These are phyloP conservation scores for Toxonevra muliebris DNA, from an alignment of 2,888 invertebrate genomes.

Conservation along the genomic window DNA sequence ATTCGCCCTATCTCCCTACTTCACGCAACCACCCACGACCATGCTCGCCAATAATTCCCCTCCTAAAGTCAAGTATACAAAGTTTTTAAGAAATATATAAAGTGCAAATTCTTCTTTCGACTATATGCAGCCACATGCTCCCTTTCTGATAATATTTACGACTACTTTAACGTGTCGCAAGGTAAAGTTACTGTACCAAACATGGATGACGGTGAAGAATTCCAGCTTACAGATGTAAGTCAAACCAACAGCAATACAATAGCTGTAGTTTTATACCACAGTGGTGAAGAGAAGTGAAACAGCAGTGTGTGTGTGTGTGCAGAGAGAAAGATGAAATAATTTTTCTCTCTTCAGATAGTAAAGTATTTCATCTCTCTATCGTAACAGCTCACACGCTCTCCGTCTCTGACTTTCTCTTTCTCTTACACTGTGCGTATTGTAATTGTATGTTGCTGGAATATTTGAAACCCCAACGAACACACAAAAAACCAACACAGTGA, in stretches of 20 bases:
- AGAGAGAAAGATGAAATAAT: too few relatives aligned
- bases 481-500: too few relatives aligned
- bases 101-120: constrained; percentile 36
- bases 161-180: constrained; percentile 95
- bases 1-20: background rate
- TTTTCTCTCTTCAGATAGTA: too few relatives aligned
- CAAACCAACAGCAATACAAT: constrained; percentile 20
- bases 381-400: too few relatives aligned
- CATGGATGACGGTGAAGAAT: constrained; percentile 96
- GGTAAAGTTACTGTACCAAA: constrained; percentile 95
- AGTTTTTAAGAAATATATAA: background rate
- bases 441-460: too few relatives aligned
- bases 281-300: too few relatives aligned
- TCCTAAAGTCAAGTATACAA: too few relatives aligned
- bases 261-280: background rate
- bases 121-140: constrained; percentile 75
- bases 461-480: too few relatives aligned
- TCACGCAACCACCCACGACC: background rate
- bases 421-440: too few relatives aligned
- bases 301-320: too few relatives aligned
- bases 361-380: too few relatives aligned
- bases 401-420: too few relatives aligned
- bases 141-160: constrained; percentile 88
- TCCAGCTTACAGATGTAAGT: constrained; percentile 89
- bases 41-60: background rate